Evolutionary conservation across 2,888 invertebrate species (phyloP), one percentile per base, ranked within the genome.

Genomic region (Ceriagrion tenellum): DNA sequence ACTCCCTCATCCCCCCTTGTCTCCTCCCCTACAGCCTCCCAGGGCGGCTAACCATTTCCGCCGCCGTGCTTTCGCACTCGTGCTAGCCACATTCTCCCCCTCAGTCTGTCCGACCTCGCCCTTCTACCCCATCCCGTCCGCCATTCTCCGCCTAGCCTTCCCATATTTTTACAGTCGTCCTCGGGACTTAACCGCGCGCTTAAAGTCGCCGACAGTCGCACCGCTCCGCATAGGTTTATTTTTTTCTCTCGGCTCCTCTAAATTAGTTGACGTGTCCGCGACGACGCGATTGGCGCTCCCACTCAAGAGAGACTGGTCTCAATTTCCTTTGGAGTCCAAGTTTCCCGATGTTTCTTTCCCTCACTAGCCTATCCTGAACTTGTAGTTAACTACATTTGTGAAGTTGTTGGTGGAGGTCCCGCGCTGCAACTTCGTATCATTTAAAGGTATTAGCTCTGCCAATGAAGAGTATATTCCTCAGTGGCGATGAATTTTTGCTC

Each of bases 41-140:
- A 81, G 81, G 35, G 81, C 35, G 81, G 81, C 81, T 81, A 81
- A 81, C 81, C 81, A 81, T 81, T 81, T 81, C 81, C 81, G 81
- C 81, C 81, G 81, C 81, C 81, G 81, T 81, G 35, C 81, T 81
- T 81, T 81, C 35, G 81, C 81, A 81, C 81, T 81, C 81, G 81
- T 81, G 30, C 81, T 35, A 81, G 81, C 81, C 81, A 18, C 81
- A 81, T 81, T 13, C 81, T 18, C 81, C 26, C 13, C 0, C 81
- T 35, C 35, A 47, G 47, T 47, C 47, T 47, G 47, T 69, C 69
- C 69, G 12, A 23, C 69, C 47, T 47, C n/a, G 10, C n/a, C 69
- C n/a, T 69, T 69, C 81, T 81, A 35, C 16, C 81, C 13, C 81
- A 30, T 30, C 35, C 35, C 69, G 8, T 47, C n/a, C 69, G 26